Evolutionary conservation across 2,888 invertebrate species (phyloP).

Genomic region (Neria commutata): DNA sequence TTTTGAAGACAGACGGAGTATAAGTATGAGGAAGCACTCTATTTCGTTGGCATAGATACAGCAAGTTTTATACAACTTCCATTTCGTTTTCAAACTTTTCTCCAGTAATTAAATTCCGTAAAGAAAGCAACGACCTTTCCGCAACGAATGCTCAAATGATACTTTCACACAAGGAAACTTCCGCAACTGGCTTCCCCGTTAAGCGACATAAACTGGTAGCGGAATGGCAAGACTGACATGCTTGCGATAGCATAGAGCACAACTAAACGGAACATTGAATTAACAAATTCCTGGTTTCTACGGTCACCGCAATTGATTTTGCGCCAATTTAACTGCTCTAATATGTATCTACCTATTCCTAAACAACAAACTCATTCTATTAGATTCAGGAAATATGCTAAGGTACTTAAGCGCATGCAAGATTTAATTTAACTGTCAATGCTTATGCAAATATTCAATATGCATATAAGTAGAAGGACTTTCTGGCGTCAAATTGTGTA

Average conservation of each 20-base stretch:
- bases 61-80: constrained; percentile 4
- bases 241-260: not conserved
- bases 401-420: too few species aligned
- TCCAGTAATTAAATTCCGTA: not conserved
- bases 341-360: too few species aligned
- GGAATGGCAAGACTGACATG: not conserved
- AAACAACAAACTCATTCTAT: too few species aligned
- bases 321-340: too few species aligned
- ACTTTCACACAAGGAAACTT: not conserved
- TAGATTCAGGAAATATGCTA: too few species aligned
- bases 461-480: too few species aligned
- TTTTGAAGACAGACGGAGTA: too few species aligned
- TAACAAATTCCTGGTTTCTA: constrained; percentile 60
- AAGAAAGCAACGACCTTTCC: not conserved
- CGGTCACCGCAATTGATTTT: constrained; percentile 56
- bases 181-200: not conserved
- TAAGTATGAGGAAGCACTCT: too few species aligned
- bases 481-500: too few species aligned
- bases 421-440: too few species aligned
- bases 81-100: not conserved
- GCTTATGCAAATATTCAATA: too few species aligned
- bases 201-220: not conserved
- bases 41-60: constrained; percentile 34
- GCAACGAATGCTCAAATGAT: not conserved
- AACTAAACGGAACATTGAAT: constrained; percentile 57